These are phyloP conservation scores for Spongilla lacustris DNA, from an alignment of 37 sponge, comb jelly and placozoan species.

Conservation along the genomic window DNA sequence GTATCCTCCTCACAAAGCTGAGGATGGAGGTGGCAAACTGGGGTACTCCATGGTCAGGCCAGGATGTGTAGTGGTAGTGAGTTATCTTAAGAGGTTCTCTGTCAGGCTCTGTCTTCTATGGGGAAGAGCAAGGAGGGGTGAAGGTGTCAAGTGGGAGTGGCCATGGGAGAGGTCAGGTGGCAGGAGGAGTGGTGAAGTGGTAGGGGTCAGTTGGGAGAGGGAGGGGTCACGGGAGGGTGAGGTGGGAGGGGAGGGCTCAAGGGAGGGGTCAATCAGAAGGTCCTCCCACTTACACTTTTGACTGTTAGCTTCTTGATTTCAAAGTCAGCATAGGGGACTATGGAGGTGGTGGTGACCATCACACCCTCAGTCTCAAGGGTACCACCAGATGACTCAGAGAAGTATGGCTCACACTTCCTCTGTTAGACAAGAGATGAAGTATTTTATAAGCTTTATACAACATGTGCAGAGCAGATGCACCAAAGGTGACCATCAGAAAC, in stretches of 20 bases:
- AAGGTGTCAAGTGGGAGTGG: too few relatives aligned
- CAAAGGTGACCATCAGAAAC: too few relatives aligned
- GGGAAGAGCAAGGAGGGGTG: background rate
- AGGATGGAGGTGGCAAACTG: slow-evolving; percentile 68
- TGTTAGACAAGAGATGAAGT: background rate
- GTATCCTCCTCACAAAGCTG: slow-evolving; percentile 47
- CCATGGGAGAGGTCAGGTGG: too few relatives aligned
- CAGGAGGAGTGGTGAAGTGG: too few relatives aligned
- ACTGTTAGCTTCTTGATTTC: slow-evolving; percentile 33
- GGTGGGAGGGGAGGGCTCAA: background rate
- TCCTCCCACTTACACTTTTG: slow-evolving; percentile 20
- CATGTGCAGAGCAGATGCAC: too few relatives aligned
- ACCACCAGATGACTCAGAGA: slow-evolving; percentile 56
- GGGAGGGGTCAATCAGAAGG: background rate
- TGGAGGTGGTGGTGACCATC: slow-evolving; percentile 22
- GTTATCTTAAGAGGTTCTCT: slow-evolving; percentile 20
- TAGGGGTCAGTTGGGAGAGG: too few relatives aligned
- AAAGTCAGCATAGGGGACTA: slow-evolving; percentile 56
- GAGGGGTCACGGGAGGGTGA: background rate
- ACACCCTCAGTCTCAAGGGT: slow-evolving; percentile 6
- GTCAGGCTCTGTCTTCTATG: slow-evolving; percentile 21
- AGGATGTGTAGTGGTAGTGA: slow-evolving; percentile 68
- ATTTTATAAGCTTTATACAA: background rate
- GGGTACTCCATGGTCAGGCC: slow-evolving; percentile 83
- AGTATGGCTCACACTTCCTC: slow-evolving; percentile 82